These are phyloP conservation scores for Sylvietta virens DNA, from an alignment of 2,113 vertebrate species.

Conservation along the genomic window DNA sequence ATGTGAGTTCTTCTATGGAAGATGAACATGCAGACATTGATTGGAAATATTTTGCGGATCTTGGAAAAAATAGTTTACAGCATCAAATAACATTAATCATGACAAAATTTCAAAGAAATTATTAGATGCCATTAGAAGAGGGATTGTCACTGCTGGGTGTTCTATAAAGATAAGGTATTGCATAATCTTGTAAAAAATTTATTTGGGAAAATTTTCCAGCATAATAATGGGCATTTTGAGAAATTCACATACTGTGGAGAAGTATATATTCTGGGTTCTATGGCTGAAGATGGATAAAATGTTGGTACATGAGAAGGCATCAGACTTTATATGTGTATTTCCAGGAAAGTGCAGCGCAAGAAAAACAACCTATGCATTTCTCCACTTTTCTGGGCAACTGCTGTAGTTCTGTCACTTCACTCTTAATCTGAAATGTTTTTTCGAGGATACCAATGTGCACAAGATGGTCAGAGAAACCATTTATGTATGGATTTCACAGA, in stretches of 20 bases:
- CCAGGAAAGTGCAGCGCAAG: neutral
- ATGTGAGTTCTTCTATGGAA: neutral
- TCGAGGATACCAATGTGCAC: neutral
- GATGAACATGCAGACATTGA: neutral
- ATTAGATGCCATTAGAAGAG: neutral
- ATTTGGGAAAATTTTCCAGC: neutral
- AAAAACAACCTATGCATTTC: rapidly evolving
- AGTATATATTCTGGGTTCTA: neutral
- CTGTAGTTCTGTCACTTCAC: neutral
- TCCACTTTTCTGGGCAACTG: neutral
- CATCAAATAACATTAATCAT: neutral
- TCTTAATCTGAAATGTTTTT: neutral
- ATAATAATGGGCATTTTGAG: neutral
- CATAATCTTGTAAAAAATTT: neutral
- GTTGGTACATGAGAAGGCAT: neutral
- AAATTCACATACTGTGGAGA: neutral
- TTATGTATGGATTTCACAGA: neutral
- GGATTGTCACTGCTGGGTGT: neutral
- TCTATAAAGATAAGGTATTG: neutral
- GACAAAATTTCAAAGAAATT: neutral
- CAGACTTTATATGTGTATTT: neutral
- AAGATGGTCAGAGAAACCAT: neutral
- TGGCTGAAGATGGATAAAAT: neutral
- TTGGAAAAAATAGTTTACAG: neutral
- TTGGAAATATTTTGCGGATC: neutral